A percentile compares a stretch with the other conserved stretches of the same genome.
These are phyloP conservation scores for Cetonia aurata DNA, from an alignment of 2,888 invertebrate genomes.

Conservation along the genomic window DNA sequence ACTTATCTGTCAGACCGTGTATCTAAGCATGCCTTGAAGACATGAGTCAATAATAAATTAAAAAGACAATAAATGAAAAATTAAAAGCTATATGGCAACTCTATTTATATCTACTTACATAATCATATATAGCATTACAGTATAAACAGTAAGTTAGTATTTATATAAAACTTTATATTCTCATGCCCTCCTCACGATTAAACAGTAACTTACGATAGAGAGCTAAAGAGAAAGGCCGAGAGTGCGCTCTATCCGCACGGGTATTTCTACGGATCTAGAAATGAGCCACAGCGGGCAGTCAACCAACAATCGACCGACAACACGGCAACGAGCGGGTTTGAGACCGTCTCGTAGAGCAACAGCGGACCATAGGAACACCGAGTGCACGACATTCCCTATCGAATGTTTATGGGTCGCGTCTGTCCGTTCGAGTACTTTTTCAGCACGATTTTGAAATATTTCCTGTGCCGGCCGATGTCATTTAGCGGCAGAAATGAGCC, in stretches of 20 bases:
- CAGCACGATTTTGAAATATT: slow-evolving; percentile 66
- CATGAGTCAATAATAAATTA: too few relatives aligned
- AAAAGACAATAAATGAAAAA: too few relatives aligned
- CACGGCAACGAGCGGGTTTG: too few relatives aligned
- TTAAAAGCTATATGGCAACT: background rate
- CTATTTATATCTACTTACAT: slow-evolving; percentile 7
- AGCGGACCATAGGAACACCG: background rate
- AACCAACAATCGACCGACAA: too few relatives aligned
- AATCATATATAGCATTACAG: background rate
- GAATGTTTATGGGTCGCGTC: slow-evolving; percentile 64
- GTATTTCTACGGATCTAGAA: too few relatives aligned
- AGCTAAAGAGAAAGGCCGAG: background rate
- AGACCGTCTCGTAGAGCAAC: too few relatives aligned
- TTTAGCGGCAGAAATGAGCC: slow-evolving; percentile 65
- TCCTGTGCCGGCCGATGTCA: slow-evolving; percentile 64
- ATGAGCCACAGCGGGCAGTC: background rate
- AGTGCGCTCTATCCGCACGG: background rate
- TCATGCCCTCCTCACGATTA: slow-evolving; percentile 9
- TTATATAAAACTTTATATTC: background rate
- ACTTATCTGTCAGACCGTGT: too few relatives aligned
- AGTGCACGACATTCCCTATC: slow-evolving; percentile 55
- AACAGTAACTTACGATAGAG: background rate
- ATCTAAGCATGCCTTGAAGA: too few relatives aligned
- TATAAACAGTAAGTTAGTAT: background rate
- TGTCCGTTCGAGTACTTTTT: slow-evolving; percentile 62